Conservation (phyloP, 2,888 invertebrate species). For the Leptopilina myrica region DNA sequence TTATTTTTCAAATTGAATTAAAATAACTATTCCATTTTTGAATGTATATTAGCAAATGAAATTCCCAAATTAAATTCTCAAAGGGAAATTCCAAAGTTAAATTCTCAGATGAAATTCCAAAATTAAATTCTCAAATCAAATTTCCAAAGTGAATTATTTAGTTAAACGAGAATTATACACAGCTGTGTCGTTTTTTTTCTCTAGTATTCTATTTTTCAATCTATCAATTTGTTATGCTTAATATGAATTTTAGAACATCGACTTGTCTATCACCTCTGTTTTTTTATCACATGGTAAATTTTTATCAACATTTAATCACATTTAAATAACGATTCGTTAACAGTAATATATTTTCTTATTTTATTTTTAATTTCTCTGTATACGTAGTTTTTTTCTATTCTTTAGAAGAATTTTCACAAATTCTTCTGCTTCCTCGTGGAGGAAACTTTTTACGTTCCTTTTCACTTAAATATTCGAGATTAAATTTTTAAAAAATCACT, state of each 20-base stretch:
- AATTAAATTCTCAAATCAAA: no score
- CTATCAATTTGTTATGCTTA: slow-evolving; percentile 1
- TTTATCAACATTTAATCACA: slow-evolving; percentile 24
- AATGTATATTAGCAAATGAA: no score
- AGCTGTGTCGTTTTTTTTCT: background rate
- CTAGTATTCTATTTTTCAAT: background rate
- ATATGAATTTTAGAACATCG: slow-evolving; percentile 22
- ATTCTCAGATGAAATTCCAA: no score
- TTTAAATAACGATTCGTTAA: slow-evolving; percentile 5
- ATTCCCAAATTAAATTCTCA: no score
- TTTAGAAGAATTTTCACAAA: no score
- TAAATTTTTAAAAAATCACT: background rate
- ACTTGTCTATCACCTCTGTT: background rate
- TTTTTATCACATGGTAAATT: slow-evolving; percentile 29
- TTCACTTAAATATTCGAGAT: background rate
- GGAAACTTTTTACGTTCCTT: no score
- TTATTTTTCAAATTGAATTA: no score
- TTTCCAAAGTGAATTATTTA: no score
- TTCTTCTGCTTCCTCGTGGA: no score
- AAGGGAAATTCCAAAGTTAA: no score
- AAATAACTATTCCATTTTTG: background rate
- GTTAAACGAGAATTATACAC: no score
- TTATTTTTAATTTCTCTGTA: background rate
- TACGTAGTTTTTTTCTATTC: no score
- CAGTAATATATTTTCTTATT: background rate